A percentile compares a stretch with the other conserved stretches of the same genome.
These are phyloP conservation scores for Leptopterna dolabrata DNA, from an alignment of 2,888 invertebrate species.

Conservation along the genomic window DNA sequence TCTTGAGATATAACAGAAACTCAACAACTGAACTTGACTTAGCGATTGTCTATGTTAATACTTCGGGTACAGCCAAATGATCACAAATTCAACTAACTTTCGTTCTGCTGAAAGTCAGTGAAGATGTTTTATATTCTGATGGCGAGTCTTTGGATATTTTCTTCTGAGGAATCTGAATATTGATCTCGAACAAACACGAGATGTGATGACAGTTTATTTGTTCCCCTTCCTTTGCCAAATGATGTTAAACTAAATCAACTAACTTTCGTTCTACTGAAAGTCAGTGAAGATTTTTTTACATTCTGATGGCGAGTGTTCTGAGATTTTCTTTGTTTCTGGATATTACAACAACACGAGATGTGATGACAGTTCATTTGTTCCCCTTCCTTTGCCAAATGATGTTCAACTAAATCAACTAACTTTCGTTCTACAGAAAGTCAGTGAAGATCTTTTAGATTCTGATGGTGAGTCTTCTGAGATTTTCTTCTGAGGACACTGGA, in stretches of 20 bases:
- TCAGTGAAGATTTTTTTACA: neutral
- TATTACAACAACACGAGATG: too few relatives aligned
- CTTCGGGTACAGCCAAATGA: neutral
- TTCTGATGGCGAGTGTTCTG: neutral
- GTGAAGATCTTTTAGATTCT: neutral
- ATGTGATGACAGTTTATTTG: too few relatives aligned
- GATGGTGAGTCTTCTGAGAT: too few relatives aligned
- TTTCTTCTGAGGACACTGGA: too few relatives aligned
- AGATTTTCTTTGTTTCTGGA: too few relatives aligned
- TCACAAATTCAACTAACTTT: neutral
- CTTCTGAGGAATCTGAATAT: too few relatives aligned
- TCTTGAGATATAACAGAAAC: too few relatives aligned
- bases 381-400: neutral
- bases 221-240: neutral
- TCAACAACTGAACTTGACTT: too few relatives aligned
- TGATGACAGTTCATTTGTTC: neutral
- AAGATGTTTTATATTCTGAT: neutral
- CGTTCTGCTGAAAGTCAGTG: neutral
- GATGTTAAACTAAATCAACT: neutral
- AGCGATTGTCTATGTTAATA: neutral
- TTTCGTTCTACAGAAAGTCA: neutral
- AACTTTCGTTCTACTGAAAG: slow-evolving; percentile 1
- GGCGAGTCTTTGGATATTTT: too few relatives aligned
- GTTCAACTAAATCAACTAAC: neutral
- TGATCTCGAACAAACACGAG: too few relatives aligned